Evolutionary conservation across 2,888 invertebrate species (phyloP).

Genomic region (Epirrita christyi): DNA sequence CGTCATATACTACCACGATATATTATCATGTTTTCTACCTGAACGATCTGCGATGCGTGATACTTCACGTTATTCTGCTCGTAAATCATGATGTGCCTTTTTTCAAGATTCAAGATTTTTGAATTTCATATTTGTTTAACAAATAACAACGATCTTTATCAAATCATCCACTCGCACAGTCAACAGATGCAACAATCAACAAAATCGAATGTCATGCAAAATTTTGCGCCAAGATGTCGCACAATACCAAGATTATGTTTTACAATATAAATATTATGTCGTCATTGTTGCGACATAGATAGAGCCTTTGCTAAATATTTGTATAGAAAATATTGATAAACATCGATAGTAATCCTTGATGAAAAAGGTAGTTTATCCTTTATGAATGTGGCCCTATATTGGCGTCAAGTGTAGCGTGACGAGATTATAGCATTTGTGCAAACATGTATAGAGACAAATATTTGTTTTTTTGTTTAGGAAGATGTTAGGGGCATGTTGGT

Average conservation of each 20-base stretch:
- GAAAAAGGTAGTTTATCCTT: conserved; percentile 51
- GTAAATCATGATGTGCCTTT: not conserved
- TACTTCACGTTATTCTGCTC: not conserved
- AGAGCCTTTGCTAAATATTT: conserved; percentile 61
- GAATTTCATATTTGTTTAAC: conserved; percentile 13
- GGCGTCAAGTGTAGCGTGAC: conserved; percentile 82
- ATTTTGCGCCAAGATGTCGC: conserved; percentile 53
- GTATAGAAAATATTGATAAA: conserved; percentile 74
- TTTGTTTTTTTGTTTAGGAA: conserved; percentile 28
- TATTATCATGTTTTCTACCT: not conserved
- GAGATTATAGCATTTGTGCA: conserved; percentile 77
- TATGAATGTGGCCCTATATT: conserved; percentile 64
- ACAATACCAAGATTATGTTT: conserved; percentile 61
- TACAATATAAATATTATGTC: conserved; percentile 75
- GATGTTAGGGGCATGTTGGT: conserved; percentile 19
- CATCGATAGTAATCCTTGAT: conserved; percentile 53
- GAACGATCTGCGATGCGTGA: not conserved
- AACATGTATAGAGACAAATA: conserved; percentile 48
- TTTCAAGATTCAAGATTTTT: not conserved
- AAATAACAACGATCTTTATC: conserved; percentile 18
- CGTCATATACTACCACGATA: too few relatives aligned
- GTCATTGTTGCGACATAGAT: conserved; percentile 64
- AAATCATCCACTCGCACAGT: conserved; percentile 13
- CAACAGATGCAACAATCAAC: conserved; percentile 39
- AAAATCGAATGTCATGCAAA: conserved; percentile 62